phyloP scores from a whole-genome alignment of 2,888 invertebrate species.

The Brassicogethes aeneus region DNA sequence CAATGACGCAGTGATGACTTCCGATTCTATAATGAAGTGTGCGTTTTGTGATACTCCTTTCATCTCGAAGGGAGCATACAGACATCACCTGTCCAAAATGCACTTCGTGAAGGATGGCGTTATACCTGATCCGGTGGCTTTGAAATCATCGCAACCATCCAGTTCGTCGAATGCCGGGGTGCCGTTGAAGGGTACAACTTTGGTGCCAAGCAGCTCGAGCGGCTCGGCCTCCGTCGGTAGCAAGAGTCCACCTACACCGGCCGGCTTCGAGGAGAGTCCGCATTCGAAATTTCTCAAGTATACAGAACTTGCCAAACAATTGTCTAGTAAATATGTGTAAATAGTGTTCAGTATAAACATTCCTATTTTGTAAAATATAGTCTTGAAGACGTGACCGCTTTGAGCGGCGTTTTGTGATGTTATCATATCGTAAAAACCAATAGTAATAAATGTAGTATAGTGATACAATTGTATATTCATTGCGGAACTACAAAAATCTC shows the following conservation, averaged over 20 bases:
- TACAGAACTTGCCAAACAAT: constrained; percentile 95
- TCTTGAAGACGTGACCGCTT: constrained; percentile 29
- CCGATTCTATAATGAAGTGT: constrained; percentile 87
- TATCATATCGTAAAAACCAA: constrained; percentile 58
- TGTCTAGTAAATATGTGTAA: constrained; percentile 95
- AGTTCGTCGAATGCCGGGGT: constrained; percentile 25
- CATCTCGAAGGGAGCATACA: constrained; percentile 92
- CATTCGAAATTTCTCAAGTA: constrained; percentile 98
- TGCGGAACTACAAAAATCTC: constrained; percentile 31
- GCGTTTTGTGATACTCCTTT: constrained; percentile 93
- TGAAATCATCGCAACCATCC: constrained; percentile 45
- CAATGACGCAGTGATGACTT: constrained; percentile 81
- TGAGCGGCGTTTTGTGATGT: constrained; percentile 57
- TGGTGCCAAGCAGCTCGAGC: constrained; percentile 23
- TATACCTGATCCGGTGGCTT: constrained; percentile 63
- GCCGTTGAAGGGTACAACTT: constrained; percentile 29
- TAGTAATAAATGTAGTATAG: constrained; percentile 22
- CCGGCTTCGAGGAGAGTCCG: constrained; percentile 77
- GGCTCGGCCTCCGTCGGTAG: constrained; percentile 23
- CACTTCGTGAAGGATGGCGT: constrained; percentile 92
- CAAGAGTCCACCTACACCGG: constrained; percentile 41
- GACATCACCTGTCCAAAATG: constrained; percentile 93
- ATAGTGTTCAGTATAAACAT: constrained; percentile 25
- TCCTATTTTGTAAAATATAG: constrained; percentile 29
- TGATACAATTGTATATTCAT: constrained; percentile 26